A percentile compares a stretch with the other conserved stretches of the same genome.
These are phyloP conservation scores for Agriopis leucophaearia DNA, from an alignment of 2,888 invertebrate species.

Conservation along the genomic window DNA sequence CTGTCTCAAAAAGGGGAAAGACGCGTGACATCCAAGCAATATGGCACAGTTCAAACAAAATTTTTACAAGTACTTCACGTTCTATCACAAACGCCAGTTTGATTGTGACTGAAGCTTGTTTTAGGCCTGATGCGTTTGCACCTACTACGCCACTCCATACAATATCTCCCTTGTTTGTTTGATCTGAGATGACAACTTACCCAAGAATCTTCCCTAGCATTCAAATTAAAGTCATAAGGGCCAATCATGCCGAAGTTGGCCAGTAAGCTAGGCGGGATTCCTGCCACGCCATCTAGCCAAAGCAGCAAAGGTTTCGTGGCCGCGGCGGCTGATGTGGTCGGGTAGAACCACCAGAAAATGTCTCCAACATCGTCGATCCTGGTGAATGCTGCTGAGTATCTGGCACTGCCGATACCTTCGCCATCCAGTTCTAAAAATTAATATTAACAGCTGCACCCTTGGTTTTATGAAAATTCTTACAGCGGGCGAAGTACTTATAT, in stretches of 20 bases:
- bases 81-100: too few relatives aligned
- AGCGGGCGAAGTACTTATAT: too few relatives aligned
- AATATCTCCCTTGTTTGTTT: too few relatives aligned
- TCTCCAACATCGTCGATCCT: slow-evolving; percentile 90
- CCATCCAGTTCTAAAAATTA: slow-evolving; percentile 63
- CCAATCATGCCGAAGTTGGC: slow-evolving; percentile 95
- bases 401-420: slow-evolving; percentile 83
- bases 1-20: too few relatives aligned
- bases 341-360: slow-evolving; percentile 96
- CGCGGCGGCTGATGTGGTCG: slow-evolving; percentile 85
- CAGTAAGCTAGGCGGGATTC: slow-evolving; percentile 91
- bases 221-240: slow-evolving; percentile 89
- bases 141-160: too few relatives aligned
- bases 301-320: slow-evolving; percentile 90
- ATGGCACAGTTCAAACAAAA: too few relatives aligned
- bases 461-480: too few relatives aligned
- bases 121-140: too few relatives aligned
- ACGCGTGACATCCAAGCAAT: too few relatives aligned
- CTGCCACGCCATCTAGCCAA: slow-evolving; percentile 96
- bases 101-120: too few relatives aligned
- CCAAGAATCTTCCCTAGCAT: slow-evolving; percentile 90
- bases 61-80: too few relatives aligned
- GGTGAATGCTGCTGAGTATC: slow-evolving; percentile 91
- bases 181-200: slow-evolving; percentile 68
- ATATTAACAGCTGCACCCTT: background rate